These are phyloP conservation scores for Apotomis capreana DNA, from an alignment of 2,888 invertebrate genomes.

Conservation along the genomic window DNA sequence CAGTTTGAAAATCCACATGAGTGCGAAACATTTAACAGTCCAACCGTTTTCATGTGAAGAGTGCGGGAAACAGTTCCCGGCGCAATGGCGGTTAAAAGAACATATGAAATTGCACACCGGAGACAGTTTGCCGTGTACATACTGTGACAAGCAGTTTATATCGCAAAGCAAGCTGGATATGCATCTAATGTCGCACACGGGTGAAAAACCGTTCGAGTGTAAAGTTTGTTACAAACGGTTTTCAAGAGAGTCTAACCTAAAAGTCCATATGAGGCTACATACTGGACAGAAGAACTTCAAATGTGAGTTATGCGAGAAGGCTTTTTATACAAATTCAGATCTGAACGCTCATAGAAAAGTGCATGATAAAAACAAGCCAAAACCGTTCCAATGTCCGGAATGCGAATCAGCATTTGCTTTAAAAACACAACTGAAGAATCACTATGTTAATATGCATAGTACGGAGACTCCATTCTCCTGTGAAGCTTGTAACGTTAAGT, in stretches of 20 bases:
- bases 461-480: slow-evolving; percentile 14
- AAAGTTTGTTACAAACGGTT: slow-evolving; percentile 19
- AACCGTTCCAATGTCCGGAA: slow-evolving; percentile 12
- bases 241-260: slow-evolving; percentile 19
- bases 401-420: slow-evolving; percentile 20
- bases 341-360: slow-evolving; percentile 4
- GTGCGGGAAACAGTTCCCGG: slow-evolving; percentile 24
- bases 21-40: slow-evolving; percentile 11
- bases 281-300: slow-evolving; percentile 11
- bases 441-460: slow-evolving; percentile 9
- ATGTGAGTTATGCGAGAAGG: slow-evolving; percentile 20
- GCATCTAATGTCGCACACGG: slow-evolving; percentile 13
- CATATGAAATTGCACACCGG: slow-evolving; percentile 37
- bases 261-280: slow-evolving; percentile 14
- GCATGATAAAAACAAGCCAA: slow-evolving; percentile 22
- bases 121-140: slow-evolving; percentile 15
- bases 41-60: slow-evolving; percentile 32
- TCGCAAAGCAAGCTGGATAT: slow-evolving; percentile 26
- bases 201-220: slow-evolving; percentile 22
- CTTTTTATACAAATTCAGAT: slow-evolving; percentile 20
- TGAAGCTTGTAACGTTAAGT: slow-evolving; percentile 10
- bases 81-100: slow-evolving; percentile 28
- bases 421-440: slow-evolving; percentile 16
- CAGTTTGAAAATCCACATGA: slow-evolving; percentile 33
- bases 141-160: slow-evolving; percentile 18